A percentile compares a stretch with the other conserved stretches of the same genome.
Conservation (phyloP, 2,113 vertebrate genomes). For the Brachyhypopomus occidentalis region DNA sequence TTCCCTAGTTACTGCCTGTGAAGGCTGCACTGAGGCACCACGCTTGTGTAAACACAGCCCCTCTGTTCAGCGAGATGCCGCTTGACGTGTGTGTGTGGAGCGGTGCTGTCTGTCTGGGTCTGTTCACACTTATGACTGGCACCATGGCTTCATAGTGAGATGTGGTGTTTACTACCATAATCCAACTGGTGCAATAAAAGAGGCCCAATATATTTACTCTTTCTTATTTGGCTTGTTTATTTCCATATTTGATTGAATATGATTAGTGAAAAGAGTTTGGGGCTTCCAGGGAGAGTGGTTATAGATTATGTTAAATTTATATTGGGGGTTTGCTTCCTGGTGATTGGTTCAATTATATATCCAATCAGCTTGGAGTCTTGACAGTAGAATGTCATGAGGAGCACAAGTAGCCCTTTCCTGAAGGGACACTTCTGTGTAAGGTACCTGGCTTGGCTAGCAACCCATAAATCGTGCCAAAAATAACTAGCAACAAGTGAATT, state of each 20-base stretch:
- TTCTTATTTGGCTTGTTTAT: too few species aligned
- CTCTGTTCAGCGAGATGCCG: conserved; percentile 26
- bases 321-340: background rate
- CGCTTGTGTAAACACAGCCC: conserved; percentile 44
- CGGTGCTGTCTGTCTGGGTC: conserved; percentile 26
- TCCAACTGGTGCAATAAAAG: background rate
- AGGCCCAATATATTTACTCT: too few species aligned
- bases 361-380: background rate
- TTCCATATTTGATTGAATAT: conserved; percentile 27
- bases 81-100: conserved; percentile 8
- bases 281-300: too few species aligned
- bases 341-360: background rate
- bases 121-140: conserved; percentile 37
- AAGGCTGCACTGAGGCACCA: conserved; percentile 16
- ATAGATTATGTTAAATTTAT: background rate
- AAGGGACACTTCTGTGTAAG: too few species aligned
- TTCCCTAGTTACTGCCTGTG: conserved; percentile 48
- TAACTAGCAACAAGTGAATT: too few species aligned
- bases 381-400: too few species aligned
- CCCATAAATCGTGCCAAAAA: too few species aligned
- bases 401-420: too few species aligned
- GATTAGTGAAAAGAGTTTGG: background rate
- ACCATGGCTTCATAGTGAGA: conserved; percentile 11
- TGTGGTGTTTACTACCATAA: background rate
- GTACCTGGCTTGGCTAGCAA: too few species aligned